Evolutionary conservation across 1,140 invertebrate species (phyloP).

Genomic region (Adelges cooleyi): DNA sequence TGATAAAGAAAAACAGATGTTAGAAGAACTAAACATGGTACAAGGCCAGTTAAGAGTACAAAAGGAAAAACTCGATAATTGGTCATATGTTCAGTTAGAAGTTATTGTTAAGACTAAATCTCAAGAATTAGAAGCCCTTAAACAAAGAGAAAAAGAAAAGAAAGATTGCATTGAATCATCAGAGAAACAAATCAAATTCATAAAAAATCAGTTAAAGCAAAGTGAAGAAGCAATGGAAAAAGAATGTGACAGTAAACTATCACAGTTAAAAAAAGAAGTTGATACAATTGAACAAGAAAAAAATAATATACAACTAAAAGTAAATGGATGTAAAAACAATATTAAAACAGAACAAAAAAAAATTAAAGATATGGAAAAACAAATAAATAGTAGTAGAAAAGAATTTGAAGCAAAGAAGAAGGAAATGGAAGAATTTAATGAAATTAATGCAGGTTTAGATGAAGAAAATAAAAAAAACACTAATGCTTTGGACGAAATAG

Average conservation of each 20-base stretch:
- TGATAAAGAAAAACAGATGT: conserved; percentile 11
- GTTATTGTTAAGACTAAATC: not conserved
- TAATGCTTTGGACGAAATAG: not conserved
- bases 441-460: conserved; percentile 7
- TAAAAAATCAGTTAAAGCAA: not conserved
- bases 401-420: conserved; percentile 36
- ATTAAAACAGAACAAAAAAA: not conserved
- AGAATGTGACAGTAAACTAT: not conserved
- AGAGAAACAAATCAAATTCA: not conserved
- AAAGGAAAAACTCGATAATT: not conserved
- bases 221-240: not conserved
- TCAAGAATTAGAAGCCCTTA: not conserved
- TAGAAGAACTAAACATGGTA: conserved; percentile 27
- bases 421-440: conserved; percentile 36
- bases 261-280: not conserved
- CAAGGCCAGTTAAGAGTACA: conserved; percentile 1
- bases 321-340: conserved; percentile 3
- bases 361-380: conserved; percentile 11
- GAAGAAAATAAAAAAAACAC: conserved; percentile 11
- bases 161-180: not conserved
- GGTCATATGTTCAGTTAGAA: not conserved
- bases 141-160: not conserved
- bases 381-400: conserved; percentile 40
- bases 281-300: conserved; percentile 10
- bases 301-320: not conserved